Evolutionary conservation across 2,113 vertebrate species (phyloP).

Genomic region (Prionailurus bengalensis): DNA sequence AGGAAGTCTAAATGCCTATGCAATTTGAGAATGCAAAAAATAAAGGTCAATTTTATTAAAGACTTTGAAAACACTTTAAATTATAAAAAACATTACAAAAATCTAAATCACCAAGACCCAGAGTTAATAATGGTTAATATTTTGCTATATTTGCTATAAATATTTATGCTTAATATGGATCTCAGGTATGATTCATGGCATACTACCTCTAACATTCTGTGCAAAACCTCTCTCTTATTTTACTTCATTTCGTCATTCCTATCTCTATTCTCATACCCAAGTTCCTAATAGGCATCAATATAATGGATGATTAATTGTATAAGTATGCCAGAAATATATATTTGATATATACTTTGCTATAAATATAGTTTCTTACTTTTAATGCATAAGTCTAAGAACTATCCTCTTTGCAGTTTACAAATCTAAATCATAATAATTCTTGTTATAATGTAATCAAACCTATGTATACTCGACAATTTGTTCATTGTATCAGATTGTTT

Average conservation of each 20-base stretch:
- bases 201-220: neutral
- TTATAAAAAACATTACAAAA: neutral
- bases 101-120: neutral
- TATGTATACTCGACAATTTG: neutral
- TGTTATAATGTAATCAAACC: neutral
- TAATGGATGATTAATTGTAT: neutral
- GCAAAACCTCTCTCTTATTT: neutral
- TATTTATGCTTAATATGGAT: neutral
- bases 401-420: neutral
- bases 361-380: conserved; percentile 29
- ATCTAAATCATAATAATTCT: neutral
- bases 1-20: neutral
- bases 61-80: neutral
- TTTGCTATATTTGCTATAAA: conserved; percentile 16
- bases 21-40: neutral
- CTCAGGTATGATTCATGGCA: neutral
- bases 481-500: neutral
- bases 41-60: neutral
- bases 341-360: neutral
- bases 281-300: neutral
- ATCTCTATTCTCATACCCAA: neutral
- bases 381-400: neutral
- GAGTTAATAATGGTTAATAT: neutral
- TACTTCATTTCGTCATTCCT: neutral
- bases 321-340: neutral